A percentile compares a stretch with the other conserved stretches of the same genome.
These are phyloP conservation scores for Tetrapedia diversipes DNA, from an alignment of 2,888 invertebrate species.

Conservation along the genomic window DNA sequence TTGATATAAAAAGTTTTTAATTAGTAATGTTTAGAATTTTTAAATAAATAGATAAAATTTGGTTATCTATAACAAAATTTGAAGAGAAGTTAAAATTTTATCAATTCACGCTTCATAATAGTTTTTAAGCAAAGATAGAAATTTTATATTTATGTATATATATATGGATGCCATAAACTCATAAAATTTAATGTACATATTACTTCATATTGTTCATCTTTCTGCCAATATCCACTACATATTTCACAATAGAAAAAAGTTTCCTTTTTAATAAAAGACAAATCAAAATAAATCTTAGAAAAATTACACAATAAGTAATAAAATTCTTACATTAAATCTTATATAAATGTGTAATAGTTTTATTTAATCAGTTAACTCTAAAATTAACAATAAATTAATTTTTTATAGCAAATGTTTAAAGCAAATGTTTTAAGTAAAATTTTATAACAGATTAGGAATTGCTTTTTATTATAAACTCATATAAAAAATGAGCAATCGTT, in stretches of 20 bases:
- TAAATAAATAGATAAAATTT: not conserved
- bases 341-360: not conserved
- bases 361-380: not conserved
- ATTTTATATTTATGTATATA: constrained; percentile 6
- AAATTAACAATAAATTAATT: not conserved
- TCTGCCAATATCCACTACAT: no score
- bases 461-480: constrained; percentile 32
- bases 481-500: constrained; percentile 49
- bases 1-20: constrained; percentile 10
- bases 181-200: constrained; percentile 22
- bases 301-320: not conserved
- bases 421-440: not conserved
- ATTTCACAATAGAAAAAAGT: not conserved
- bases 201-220: no score
- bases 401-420: no score
- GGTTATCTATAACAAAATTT: not conserved
- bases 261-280: no score
- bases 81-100: constrained; percentile 29
- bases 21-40: not conserved
- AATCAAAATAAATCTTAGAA: no score
- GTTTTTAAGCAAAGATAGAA: no score
- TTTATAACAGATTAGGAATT: constrained; percentile 6
- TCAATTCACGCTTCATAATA: no score
- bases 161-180: constrained; percentile 14
- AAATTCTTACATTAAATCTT: not conserved